phyloP scores from a whole-genome alignment of 2,113 vertebrate species.

The Triplophysa rosa region DNA sequence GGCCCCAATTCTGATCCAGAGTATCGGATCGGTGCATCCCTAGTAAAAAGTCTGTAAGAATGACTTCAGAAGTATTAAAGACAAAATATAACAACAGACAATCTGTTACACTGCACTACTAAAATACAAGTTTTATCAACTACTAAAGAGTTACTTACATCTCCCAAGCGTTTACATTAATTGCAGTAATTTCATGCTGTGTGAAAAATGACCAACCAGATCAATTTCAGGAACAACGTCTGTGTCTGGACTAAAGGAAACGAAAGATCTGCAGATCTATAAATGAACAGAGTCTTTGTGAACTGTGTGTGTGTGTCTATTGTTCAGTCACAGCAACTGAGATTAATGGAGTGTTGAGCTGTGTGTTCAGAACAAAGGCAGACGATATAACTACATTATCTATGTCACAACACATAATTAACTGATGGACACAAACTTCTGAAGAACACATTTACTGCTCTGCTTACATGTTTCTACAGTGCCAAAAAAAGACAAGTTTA shows the following conservation, averaged over 20 bases:
- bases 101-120: background rate
- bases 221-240: background rate
- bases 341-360: constrained; percentile 40
- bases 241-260: constrained; percentile 22
- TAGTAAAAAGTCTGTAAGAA: too few species aligned
- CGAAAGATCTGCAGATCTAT: constrained; percentile 17
- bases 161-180: background rate
- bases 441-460: too few species aligned
- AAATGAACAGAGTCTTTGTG: constrained; percentile 5
- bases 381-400: constrained; percentile 20
- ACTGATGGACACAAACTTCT: background rate
- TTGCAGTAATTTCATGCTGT: background rate
- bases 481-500: too few species aligned
- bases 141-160: background rate
- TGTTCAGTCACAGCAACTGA: background rate
- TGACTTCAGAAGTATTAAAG: too few species aligned
- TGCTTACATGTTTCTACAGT: too few species aligned
- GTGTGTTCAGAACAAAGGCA: constrained; percentile 6
- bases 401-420: constrained; percentile 6
- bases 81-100: background rate
- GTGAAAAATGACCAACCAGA: background rate
- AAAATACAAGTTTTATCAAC: background rate
- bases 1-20: too few species aligned
- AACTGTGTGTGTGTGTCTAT: constrained; percentile 1
- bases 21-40: too few species aligned